Base-by-base conservation (phyloP, 1,140 invertebrate genomes). In the Dinothrombium tinctorium region DNA sequence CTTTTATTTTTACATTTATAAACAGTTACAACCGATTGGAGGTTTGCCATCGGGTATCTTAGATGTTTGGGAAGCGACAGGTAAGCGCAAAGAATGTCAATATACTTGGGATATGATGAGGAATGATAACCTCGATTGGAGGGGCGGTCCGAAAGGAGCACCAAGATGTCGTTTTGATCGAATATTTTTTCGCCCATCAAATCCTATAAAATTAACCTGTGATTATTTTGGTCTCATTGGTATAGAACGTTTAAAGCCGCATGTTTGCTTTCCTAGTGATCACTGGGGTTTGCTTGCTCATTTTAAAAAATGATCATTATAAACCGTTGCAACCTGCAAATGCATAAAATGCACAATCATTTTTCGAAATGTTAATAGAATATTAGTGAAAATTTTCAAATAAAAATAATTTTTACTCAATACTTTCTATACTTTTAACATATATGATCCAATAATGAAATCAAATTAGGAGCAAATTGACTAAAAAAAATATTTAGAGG, bases 221-320 rank as follows among this genome's bases (percentile, higher is more conserved):
- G 53, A 55, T 15, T 60, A 67, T 53, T 71, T 72, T 57, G 67
- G 68, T 37, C 54, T 71, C 3, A 56, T 64, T 42, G 69, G 69
- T 15, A 43, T 70, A 14, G 59, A 71, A 51, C 59, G 65, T 44
- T 49, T 69, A 3, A 25, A 51, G 24, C 57, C 56, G 6, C 65
- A 64, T 43, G 59, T 60, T 39, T 54, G 60, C 32, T 71, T 69
- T 52, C 66, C 67, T 6, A 68, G 65, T 50, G 69, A 71, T 55
- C 69, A 71, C 46, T 71, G 69, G 69, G 69, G 65, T 4, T 53
- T 71, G n/a, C 45, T 63, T 24, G 47, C 28, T 21, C 14, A 17
- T 28, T 25, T 24, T 15, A 38, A 38, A n/a, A n/a, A n/a, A n/a
- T n/a, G n/a, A n/a, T n/a, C n/a, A n/a, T n/a, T n/a, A n/a, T n/a